Conservation (phyloP, 37 sponge, comb jelly and placozoan species). For the Halichondria panicea region DNA sequence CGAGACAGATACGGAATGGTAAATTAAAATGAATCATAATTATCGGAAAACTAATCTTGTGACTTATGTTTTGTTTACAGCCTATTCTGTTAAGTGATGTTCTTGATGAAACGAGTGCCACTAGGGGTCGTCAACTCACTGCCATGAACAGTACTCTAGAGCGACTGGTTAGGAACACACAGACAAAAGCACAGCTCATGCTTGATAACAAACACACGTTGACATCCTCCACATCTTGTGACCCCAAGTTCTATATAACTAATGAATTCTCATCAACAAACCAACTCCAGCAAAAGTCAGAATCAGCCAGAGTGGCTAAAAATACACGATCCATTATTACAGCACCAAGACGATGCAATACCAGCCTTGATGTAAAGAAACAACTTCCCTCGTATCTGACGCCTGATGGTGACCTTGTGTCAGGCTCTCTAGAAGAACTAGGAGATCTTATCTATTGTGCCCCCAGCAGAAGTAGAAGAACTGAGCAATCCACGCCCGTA, state of each 20-base stretch:
- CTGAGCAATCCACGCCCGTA: neutral
- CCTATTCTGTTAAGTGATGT: slow-evolving; percentile 6
- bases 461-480: neutral
- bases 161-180: neutral
- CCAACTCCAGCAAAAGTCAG: neutral
- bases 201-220: neutral
- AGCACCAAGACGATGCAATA: neutral
- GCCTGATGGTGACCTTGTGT: slow-evolving; percentile 1
- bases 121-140: neutral
- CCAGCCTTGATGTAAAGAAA: neutral
- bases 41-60: neutral
- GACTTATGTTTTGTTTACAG: neutral
- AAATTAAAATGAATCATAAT: neutral
- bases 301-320: neutral
- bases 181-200: neutral
- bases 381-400: slow-evolving; percentile 8
- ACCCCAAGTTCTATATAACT: neutral
- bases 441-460: neutral
- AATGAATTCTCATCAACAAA: neutral
- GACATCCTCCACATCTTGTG: neutral
- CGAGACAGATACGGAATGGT: slow-evolving; percentile 40
- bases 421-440: slow-evolving; percentile 26
- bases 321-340: neutral
- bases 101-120: neutral
- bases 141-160: slow-evolving; percentile 4